Percentiles rank a stretch among this genome's conserved stretches.
These are phyloP conservation scores for Murina feae DNA, from an alignment of 2,113 vertebrate species.

Conservation along the genomic window DNA sequence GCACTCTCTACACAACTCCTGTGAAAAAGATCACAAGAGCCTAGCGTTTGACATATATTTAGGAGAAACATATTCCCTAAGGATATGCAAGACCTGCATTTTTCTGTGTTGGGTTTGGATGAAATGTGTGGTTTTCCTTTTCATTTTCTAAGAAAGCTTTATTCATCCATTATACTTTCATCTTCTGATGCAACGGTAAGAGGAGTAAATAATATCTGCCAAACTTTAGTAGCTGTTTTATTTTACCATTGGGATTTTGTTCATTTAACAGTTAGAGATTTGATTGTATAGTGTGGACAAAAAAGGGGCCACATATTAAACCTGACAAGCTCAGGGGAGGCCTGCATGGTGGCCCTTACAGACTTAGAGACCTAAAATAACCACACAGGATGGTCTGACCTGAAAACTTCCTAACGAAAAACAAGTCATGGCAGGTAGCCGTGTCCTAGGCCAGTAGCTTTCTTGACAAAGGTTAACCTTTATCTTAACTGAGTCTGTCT, in stretches of 20 bases:
- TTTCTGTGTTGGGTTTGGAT: not conserved
- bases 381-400: not conserved
- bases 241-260: not conserved
- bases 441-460: not conserved
- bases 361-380: not conserved
- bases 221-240: not conserved
- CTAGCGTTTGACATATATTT: not conserved
- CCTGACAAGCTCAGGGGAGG: not conserved
- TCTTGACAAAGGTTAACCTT: not conserved
- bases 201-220: not conserved
- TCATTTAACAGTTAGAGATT: not conserved
- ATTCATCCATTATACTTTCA: not conserved
- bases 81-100: not conserved
- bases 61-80: not conserved
- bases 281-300: not conserved
- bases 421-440: not conserved
- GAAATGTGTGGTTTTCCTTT: not conserved
- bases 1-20: not conserved
- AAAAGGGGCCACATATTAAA: not conserved
- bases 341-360: not conserved
- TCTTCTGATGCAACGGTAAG: not conserved
- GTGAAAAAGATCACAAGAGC: not conserved
- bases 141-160: not conserved
- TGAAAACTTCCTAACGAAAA: not conserved
- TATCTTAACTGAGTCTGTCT: not conserved